Evolutionary conservation across 2,797 vertebrate genomes (phyloP), one percentile per base, ranked within the genome.

Genomic region (Mus spretus): DNA sequence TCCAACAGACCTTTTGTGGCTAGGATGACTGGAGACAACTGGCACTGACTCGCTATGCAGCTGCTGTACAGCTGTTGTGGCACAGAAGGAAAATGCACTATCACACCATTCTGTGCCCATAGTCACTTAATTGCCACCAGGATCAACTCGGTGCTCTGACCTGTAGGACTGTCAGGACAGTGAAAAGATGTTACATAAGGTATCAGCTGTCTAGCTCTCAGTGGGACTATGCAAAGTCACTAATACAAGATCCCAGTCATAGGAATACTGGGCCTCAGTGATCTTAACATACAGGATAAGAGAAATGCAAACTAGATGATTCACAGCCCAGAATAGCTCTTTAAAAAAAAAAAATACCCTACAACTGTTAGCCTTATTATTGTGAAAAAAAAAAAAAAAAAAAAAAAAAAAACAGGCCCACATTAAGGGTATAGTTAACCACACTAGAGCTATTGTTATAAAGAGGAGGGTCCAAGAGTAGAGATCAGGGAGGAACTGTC

Each of bases 391-490:
- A 59, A 22, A 53, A 2, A 57, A n/a, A 34, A 57, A 74, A 34
- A 9, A 34, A 67, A 67, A 34, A 34, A 67, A n/a, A 10, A 20
- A 37, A n/a, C n/a, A 93, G 50, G 57, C 65, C n/a, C 40, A n/a
- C 34, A 77, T 87, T 92, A 95, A 96, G 61, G 65, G 91, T 77
- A 93, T n/a, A 90, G 40, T 37, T 24, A 93, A 85, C 67, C 22
- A 37, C 47, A 70, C 37, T n/a, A 83, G 70, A 84, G 40, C 86
- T 47, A 6, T 10, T 75, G 15, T 89, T 72, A 63, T 26, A 70
- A 26, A n/a, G 20, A 80, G n/a, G 88, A 34, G 50, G 14, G 28
- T 7, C 14, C 28, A 89, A n/a, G 37, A 37, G 12, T 44, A 7
- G 31, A 59, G n/a, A 59, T 91, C 61, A 91, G 50, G 88, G 47